Evolutionary conservation across 2,797 vertebrate genomes (phyloP), one percentile per base, ranked within the genome.

Genomic region (Scomberomorus guttatus): DNA sequence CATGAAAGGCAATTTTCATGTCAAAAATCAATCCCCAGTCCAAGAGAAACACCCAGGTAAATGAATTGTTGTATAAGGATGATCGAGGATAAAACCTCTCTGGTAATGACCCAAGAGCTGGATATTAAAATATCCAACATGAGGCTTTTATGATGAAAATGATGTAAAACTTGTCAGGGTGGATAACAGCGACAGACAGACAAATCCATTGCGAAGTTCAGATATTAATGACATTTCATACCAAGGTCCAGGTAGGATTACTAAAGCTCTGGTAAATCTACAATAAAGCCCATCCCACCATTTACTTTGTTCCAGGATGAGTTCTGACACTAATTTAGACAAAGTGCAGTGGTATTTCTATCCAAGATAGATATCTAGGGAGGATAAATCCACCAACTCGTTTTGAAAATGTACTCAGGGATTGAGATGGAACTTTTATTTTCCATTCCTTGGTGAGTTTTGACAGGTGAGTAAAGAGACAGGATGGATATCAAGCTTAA

Each of bases 341-440:
- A 63, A 77, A 27, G 8, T 46, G 22, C 64, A 50, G 20, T 17
- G 22, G 74, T 46, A 6, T 62, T 55, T 70, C n/a, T 65, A 25
- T 60, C 77, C 75, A 79, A 72, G 15, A 72, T 44, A 82, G 86
- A 83, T 68, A 73, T 82, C 22, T 24, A 17, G 24, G 61, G 18
- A 66, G 62, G 54, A 80, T 68, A 63, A 72, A 72, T 32, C 32
- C 10, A 39, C 18, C 27, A 39, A 59, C 79, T 73, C 39, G 9
- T 48, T 56, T 50, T 79, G 7, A 9, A 78, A 54, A 64, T 66
- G 8, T 73, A 65, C 14, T 56, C 14, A 48, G 15, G n/a, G 18
- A 8, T 50, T 9, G 15, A 39, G 72, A 50, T 37, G 39, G 13
- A 68, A 24, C 15, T 82, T 65, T 32, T 34, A 39, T 61, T 71